Base-by-base conservation (phyloP, 2,797 vertebrate genomes). In the Ibycter americanus region DNA sequence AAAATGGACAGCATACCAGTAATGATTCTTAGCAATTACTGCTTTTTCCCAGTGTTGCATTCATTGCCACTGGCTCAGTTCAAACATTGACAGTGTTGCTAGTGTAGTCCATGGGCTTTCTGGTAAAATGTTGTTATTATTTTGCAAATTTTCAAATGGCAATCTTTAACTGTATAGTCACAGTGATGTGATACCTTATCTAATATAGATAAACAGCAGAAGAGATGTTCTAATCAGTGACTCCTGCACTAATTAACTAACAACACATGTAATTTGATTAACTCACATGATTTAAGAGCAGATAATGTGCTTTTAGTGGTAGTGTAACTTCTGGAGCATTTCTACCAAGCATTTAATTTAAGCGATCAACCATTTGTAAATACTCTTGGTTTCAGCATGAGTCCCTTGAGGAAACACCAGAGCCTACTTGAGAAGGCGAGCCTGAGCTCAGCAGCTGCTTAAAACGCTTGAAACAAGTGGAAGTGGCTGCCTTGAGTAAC, bases 181-280 rank as follows among this genome's bases (percentile, higher is more conserved):
- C 47, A 87, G 73, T 59, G 68, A 63, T 29, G 22, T 8, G 72
- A 79, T 51, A 89, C 61, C 74, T 91, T 90, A 79, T 91, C 84
- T 95, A 61, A 66, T 66, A 72, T 19, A 96, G 91, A 92, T 85
- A 96, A 96, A 92, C 67, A 87, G 90, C 46, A 18, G 82, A 55
- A 77, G 94, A 97, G 93, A 62, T 80, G 78, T 90, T 90, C 76
- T 55, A 82, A 83, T 97, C 68, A 85, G 96, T 92, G 92, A 94
- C 93, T 97, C 95, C 66, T 70, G 96, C 96, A 84, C 96, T 98
- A 97, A 98, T 98, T 97, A 97, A 93, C 97, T 97, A 97, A 97
- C 97, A 96, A 97, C 87, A 78, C 88, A 2, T 98, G 95, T 98
- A 97, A 98, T 98, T 98, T 96, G 97, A 98, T 98, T 98, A 98